Evolutionary conservation across 2,113 vertebrate species (phyloP), one percentile per base, ranked within the genome.

Genomic region (Stegastes partitus): DNA sequence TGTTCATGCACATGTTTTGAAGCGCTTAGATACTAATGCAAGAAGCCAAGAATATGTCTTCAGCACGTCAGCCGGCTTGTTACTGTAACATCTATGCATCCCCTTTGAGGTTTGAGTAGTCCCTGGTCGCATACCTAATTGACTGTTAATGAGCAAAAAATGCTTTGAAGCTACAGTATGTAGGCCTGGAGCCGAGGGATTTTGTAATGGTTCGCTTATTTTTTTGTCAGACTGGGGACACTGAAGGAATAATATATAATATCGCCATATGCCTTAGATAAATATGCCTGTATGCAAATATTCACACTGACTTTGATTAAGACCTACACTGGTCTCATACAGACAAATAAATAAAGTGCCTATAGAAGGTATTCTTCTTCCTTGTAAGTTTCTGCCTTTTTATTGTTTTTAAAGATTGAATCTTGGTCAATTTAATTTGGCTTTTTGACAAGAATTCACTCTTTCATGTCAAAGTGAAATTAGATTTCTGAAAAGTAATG

Each of bases 91-190:
- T 53, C 3, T 7, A 34, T 47, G 11, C 22, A 37, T 65, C 47
- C 37, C 42, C 68, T 56, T 57, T 67, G 59, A 78, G 37, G 44
- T 44, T 31, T 66, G 25, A 74, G 45, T 54, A 58, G 16, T 67
- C 58, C 18, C 25, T 25, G 55, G 39, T 61, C 2, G 14, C 31
- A 15, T 62, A 66, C 23, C 51, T 59, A 59, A 69, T 75, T 51
- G 42, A 65, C 55, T 79, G 9, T 22, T 75, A 77, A 76, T 70
- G 12, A 81, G 34, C 1, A 1, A 45, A 37, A 59, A 53, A 63
- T 63, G 51, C 44, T 62, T 87, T 70, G 55, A 81, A 73, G 53
- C 0, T 16, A 37, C 56, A 45, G 53, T 63, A 11, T 79, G 61
- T 49, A 7, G 11, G 37, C 31, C 53, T 44, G 10, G 28, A 56